These are phyloP conservation scores for Anadara kagoshimensis DNA, from an alignment of 1,140 invertebrate species.

Conservation along the genomic window DNA sequence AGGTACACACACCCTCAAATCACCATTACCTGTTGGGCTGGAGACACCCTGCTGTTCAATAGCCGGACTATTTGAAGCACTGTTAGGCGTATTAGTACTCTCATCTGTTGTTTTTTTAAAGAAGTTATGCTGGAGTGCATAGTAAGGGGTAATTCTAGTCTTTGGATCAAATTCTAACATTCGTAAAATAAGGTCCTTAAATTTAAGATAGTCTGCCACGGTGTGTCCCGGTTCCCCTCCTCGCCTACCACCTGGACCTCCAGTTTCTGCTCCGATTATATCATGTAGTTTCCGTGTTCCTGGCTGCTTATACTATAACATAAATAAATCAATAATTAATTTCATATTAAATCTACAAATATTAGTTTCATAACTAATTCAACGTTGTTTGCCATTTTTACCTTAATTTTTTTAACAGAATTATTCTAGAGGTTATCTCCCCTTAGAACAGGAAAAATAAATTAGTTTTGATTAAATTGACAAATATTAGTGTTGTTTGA, in stretches of 20 bases:
- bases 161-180: constrained; percentile 98
- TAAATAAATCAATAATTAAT: constrained; percentile 8
- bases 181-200: constrained; percentile 97
- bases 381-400: too few species aligned
- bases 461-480: too few species aligned
- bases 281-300: constrained; percentile 71
- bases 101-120: constrained; percentile 91
- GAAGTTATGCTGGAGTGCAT: constrained; percentile 83
- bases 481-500: too few species aligned
- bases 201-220: constrained; percentile 98
- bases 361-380: too few species aligned
- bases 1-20: too few species aligned
- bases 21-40: constrained; percentile 62
- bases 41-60: constrained; percentile 75
- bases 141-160: constrained; percentile 96
- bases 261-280: constrained; percentile 85
- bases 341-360: too few species aligned
- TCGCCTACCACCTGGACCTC: constrained; percentile 91
- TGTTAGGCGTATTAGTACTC: constrained; percentile 87
- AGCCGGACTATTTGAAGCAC: constrained; percentile 82
- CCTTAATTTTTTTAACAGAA: too few species aligned
- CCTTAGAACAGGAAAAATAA: too few species aligned
- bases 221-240: constrained; percentile 96
- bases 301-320: constrained; percentile 70
- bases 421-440: too few species aligned